Base-by-base conservation (phyloP, 37 sponge, comb jelly and placozoan genomes). In the Lycopodina hypogea region DNA sequence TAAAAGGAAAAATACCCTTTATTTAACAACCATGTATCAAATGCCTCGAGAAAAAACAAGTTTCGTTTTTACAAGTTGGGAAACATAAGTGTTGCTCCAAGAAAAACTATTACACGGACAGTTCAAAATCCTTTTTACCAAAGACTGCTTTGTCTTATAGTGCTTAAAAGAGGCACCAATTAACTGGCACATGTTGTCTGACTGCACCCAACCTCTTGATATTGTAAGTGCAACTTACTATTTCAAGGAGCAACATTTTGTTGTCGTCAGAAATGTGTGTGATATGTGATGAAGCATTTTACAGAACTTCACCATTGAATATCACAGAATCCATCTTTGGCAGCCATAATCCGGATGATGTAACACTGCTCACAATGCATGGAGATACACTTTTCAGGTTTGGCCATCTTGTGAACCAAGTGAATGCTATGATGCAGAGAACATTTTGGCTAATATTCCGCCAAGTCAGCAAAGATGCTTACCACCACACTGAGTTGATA, bases 351-450 rank as follows among this genome's bases (percentile, higher is more conserved):
- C 69, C 84, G 70, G 17, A 23, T n/a, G 71, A 71, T 50, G 78
- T 84, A 34, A 77, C 78, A 9, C 21, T 84, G 26, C 30, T 84
- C 21, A 34, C 77, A 18, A 84, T 63, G 18, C 26, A 32, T 84
- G 84, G 78, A 84, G 58, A 61, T 84, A 76, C 34, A 58, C 71
- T 23, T 19, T 84, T 11, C 30, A 41, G 21, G 59, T 77, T 21
- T 32, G 35, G 21, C 76, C 50, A 23, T 32, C 61, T 6, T 81
- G 82, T 65, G 37, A 68, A 51, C 37, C 26, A 66, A 24, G 4
- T 53, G 29, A 17, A 9, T 45, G 50, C 35, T 36, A 35, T 9
- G 19, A 68, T 38, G 12, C 12, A 11, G 34, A 36, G 37, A 14
- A 62, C 17, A 18, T 15, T 11, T 52, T 52, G 15, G 15, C 11